phyloP scores from a whole-genome alignment of 2,888 invertebrate species.

The Aromia moschata region DNA sequence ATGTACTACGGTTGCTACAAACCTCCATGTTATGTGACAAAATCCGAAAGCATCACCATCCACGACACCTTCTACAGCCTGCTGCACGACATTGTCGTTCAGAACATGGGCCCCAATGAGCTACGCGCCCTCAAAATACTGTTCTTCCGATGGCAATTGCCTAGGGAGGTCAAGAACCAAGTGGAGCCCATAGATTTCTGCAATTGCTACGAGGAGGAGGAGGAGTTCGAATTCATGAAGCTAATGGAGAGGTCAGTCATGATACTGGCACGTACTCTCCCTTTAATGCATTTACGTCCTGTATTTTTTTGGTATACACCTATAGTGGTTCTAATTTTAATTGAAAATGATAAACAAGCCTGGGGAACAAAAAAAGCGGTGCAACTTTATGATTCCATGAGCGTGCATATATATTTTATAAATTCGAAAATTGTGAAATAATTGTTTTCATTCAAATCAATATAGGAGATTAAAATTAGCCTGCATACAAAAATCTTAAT shows the following conservation, averaged over 20 bases:
- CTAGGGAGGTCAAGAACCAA: background rate
- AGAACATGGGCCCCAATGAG: conserved; percentile 20
- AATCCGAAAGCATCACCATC: conserved; percentile 31
- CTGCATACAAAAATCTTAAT: no score
- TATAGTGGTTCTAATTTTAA: no score
- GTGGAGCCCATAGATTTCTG: conserved; percentile 21
- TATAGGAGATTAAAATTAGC: no score
- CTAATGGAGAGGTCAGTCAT: conserved; percentile 48
- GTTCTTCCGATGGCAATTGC: conserved; percentile 26
- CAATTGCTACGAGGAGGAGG: conserved; percentile 32
- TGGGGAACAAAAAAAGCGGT: no score
- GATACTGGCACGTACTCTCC: conserved; percentile 15
- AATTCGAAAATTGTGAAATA: no score
- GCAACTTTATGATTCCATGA: no score
- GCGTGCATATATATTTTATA: no score
- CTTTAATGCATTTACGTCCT: no score
- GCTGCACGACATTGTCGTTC: conserved; percentile 18
- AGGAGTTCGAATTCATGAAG: conserved; percentile 47
- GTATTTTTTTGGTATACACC: no score
- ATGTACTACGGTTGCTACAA: conserved; percentile 51
- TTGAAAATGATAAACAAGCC: no score
- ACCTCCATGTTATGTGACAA: conserved; percentile 39
- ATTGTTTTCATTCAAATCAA: no score
- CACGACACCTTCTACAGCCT: conserved; percentile 35
- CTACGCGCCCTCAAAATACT: conserved; percentile 24